Evolutionary conservation across 2,113 vertebrate genomes (phyloP).

Genomic region (Megatriorchis doriae): DNA sequence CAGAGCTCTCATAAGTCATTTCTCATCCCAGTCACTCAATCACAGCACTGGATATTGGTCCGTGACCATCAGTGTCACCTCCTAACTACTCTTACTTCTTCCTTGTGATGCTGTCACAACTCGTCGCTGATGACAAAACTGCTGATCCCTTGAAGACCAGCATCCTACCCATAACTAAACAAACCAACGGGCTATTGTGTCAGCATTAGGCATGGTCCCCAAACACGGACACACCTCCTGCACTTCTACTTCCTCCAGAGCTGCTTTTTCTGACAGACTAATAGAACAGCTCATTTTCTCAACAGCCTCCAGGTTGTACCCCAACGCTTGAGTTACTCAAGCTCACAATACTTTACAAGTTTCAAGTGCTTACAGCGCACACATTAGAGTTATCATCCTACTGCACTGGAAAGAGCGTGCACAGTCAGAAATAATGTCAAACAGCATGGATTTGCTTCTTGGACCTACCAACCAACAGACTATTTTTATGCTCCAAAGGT

Average conservation of each 20-base stretch:
- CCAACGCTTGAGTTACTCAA: rapidly evolving
- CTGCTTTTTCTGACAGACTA: neutral
- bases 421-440: neutral
- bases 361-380: neutral
- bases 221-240: rapidly evolving
- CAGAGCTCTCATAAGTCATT: neutral
- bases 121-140: neutral
- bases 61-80: rapidly evolving
- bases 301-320: rapidly evolving
- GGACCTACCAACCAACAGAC: neutral
- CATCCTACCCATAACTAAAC: neutral
- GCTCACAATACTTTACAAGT: neutral
- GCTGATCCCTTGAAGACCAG: neutral
- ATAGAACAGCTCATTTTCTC: neutral
- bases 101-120: neutral
- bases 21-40: neutral
- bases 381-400: neutral
- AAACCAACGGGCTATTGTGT: neutral
- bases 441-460: neutral
- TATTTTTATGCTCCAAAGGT: neutral
- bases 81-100: neutral
- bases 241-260: neutral
- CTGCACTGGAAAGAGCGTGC: neutral
- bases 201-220: neutral
- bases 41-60: neutral